Evolutionary conservation across 1,140 invertebrate species (phyloP).

Genomic region (Diplogasteroides magnus): DNA sequence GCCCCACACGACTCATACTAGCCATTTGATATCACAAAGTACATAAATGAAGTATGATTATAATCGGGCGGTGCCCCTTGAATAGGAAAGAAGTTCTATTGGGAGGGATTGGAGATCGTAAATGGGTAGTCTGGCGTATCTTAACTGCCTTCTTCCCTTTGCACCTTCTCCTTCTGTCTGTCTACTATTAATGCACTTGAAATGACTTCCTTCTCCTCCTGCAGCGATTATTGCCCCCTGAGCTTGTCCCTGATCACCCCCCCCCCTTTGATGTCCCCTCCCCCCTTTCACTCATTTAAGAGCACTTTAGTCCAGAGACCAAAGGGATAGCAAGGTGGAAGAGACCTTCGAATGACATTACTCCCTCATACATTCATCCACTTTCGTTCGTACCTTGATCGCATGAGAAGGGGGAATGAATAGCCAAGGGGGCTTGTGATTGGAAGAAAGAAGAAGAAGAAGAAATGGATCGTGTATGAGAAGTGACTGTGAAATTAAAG

Average conservation of each 20-base stretch:
- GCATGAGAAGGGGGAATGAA: background rate
- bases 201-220: background rate
- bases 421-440: background rate
- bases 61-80: background rate
- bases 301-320: too few relatives aligned
- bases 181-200: background rate
- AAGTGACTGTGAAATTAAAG: too few relatives aligned
- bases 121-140: too few relatives aligned
- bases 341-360: too few relatives aligned
- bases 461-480: too few relatives aligned
- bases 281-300: background rate
- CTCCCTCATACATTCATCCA: too few relatives aligned
- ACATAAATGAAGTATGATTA: background rate
- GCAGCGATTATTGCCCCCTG: too few relatives aligned
- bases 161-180: background rate
- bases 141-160: background rate
- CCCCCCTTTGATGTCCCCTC: background rate
- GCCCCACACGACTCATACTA: too few relatives aligned
- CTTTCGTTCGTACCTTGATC: too few relatives aligned
- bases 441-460: too few relatives aligned
- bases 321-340: background rate
- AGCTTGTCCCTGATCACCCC: background rate
- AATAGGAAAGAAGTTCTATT: background rate
- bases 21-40: too few relatives aligned
- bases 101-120: background rate